Evolutionary conservation across 2,888 invertebrate genomes (phyloP), one percentile per base, ranked within the genome.

Genomic region (Andrena marginata): DNA sequence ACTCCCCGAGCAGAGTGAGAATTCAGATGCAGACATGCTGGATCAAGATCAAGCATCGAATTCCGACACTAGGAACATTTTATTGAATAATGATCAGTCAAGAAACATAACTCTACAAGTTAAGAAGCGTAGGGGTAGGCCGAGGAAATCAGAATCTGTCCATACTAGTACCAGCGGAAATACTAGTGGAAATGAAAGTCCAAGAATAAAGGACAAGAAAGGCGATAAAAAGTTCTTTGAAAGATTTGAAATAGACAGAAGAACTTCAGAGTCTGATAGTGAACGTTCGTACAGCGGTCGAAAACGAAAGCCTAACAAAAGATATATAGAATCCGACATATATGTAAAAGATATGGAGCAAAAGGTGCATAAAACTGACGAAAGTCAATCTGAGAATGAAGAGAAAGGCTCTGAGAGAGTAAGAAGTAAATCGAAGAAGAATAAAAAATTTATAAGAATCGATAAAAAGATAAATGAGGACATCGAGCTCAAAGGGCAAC

Each of bases 341-440:
- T 91, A 90, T 56, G 65, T 90, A 16, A 90, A 89, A 62, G 92
- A 90, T 80, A 76, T 90, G 35, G 92, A 92, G 35, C 87, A 90
- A n/a, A 87, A 85, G 65, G 80, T 89, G 4, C 81, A 90, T 20
- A 91, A 84, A 81, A 92, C 90, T 13, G 93, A 93, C 71, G 93
- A 93, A 23, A 93, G 92, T 81, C 92, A 93, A 72, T 92, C 92
- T 8, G 93, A 94, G 62, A 91, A 80, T 0, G 93, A 94, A 3
- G 91, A 92, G 23, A 92, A 89, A 71, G 23, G 51, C 48, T 71
- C 72, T 1, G 90, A 89, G 51, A 85, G 79, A 67, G 51, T 65
- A 4, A 83, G 83, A 71, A 70, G 73, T 23, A 90, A 84, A 84
- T 62, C 77, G 23, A 88, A 84, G 64, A 79, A 85, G 80, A 87